These are phyloP conservation scores for Agriopis aurantiaria DNA, from an alignment of 2,888 invertebrate genomes.

Conservation along the genomic window DNA sequence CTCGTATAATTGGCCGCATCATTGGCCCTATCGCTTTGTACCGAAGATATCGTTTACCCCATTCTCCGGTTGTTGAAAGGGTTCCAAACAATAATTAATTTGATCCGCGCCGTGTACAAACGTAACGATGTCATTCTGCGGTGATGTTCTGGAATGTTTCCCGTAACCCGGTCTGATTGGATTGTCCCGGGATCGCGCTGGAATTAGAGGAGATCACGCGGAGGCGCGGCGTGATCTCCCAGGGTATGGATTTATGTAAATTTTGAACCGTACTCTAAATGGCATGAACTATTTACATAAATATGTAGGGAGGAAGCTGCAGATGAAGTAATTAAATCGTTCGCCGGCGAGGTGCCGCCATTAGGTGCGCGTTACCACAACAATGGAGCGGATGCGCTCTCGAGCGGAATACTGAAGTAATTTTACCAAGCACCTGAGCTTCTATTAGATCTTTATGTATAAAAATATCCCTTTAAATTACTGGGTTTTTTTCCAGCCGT, in stretches of 20 bases:
- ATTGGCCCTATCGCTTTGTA: slow-evolving; percentile 42
- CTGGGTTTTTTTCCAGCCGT: no score
- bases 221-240: slow-evolving; percentile 28
- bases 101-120: slow-evolving; percentile 52
- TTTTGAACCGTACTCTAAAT: slow-evolving; percentile 36
- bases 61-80: slow-evolving; percentile 48
- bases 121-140: slow-evolving; percentile 53
- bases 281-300: slow-evolving; percentile 38
- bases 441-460: neutral
- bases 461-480: neutral
- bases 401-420: slow-evolving; percentile 3
- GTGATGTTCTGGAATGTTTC: slow-evolving; percentile 42
- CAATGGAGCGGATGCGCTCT: slow-evolving; percentile 2
- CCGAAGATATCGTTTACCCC: slow-evolving; percentile 55
- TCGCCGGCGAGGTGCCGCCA: slow-evolving; percentile 16
- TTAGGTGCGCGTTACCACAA: slow-evolving; percentile 5
- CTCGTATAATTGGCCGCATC: slow-evolving; percentile 55
- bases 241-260: slow-evolving; percentile 47
- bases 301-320: slow-evolving; percentile 22
- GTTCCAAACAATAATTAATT: slow-evolving; percentile 68
- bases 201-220: slow-evolving; percentile 45
- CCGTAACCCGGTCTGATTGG: slow-evolving; percentile 57
- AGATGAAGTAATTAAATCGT: slow-evolving; percentile 34
- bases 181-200: slow-evolving; percentile 49
- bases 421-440: neutral